These are phyloP conservation scores for Platypus cylindrus DNA, from an alignment of 2,888 invertebrate species.

Conservation along the genomic window DNA sequence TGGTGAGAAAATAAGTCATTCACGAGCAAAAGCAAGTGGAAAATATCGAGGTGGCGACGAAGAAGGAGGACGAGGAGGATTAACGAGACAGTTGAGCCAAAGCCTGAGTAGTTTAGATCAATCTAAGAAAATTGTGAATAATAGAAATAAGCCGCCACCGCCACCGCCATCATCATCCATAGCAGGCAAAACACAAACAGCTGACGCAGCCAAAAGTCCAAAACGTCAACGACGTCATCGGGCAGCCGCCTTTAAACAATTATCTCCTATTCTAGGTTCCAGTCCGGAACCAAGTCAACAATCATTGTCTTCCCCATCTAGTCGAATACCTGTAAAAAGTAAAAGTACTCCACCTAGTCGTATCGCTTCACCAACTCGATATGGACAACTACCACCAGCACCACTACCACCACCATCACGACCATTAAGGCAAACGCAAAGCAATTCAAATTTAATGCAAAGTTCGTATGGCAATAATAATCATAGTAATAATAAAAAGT, in stretches of 20 bases:
- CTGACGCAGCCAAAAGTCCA: too few species aligned
- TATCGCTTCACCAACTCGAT: constrained; percentile 24
- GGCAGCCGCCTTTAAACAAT: constrained; percentile 26
- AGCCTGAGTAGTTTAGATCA: constrained; percentile 28
- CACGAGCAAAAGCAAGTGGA: constrained; percentile 4
- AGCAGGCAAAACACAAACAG: too few species aligned
- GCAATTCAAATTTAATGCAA: too few species aligned
- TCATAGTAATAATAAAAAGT: too few species aligned
- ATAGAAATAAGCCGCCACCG: constrained; percentile 18
- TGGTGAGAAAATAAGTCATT: constrained; percentile 26
- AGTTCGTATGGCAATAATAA: too few species aligned
- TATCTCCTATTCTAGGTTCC: constrained; percentile 33
- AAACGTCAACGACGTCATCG: constrained; percentile 18
- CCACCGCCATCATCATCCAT: too few species aligned
- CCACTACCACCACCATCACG: too few species aligned
- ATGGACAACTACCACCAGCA: constrained; percentile 19
- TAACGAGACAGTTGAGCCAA: constrained; percentile 27
- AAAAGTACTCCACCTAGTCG: constrained; percentile 28
- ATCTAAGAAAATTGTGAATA: constrained; percentile 12
- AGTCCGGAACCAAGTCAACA: constrained; percentile 33
- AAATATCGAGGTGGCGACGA: too few species aligned
- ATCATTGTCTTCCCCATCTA: constrained; percentile 32
- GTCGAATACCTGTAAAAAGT: constrained; percentile 25
- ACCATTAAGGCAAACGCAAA: too few species aligned
- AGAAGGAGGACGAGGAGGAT: constrained; percentile 9